Evolutionary conservation across 2,888 invertebrate species (phyloP).

Genomic region (Dasypolia templi): DNA sequence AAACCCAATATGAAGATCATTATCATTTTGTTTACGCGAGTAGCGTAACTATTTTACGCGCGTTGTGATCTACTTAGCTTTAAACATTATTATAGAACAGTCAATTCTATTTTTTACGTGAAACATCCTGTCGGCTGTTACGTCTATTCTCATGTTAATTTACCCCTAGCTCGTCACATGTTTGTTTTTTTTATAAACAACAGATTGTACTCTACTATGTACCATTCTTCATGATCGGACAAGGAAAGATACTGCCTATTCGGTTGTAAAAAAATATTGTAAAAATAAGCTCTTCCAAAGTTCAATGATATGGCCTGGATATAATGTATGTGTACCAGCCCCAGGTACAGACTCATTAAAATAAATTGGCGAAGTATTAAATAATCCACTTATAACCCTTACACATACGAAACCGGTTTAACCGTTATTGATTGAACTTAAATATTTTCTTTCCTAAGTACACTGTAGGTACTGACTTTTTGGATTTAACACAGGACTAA

Average conservation of each 20-base stretch:
- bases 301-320: conserved; percentile 44
- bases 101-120: conserved; percentile 68
- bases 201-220: conserved; percentile 44
- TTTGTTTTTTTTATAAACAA: conserved; percentile 57
- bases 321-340: conserved; percentile 44
- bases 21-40: conserved; percentile 32
- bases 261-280: neutral
- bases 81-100: conserved; percentile 49
- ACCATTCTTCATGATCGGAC: neutral
- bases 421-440: conserved; percentile 64
- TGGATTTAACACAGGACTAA: conserved; percentile 72
- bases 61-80: conserved; percentile 28
- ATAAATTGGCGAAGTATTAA: conserved; percentile 58
- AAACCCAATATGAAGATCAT: conserved; percentile 34
- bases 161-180: conserved; percentile 71
- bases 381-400: conserved; percentile 53
- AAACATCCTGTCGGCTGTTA: conserved; percentile 75
- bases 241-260: conserved; percentile 18
- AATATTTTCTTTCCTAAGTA: conserved; percentile 61
- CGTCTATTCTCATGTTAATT: conserved; percentile 76
- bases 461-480: conserved; percentile 58
- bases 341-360: conserved; percentile 54
- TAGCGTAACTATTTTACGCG: conserved; percentile 8
- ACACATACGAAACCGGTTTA: conserved; percentile 53
- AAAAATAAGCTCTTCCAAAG: conserved; percentile 10